Evolutionary conservation across 2,888 invertebrate species (phyloP).

Genomic region (Scrobipalpa costella): DNA sequence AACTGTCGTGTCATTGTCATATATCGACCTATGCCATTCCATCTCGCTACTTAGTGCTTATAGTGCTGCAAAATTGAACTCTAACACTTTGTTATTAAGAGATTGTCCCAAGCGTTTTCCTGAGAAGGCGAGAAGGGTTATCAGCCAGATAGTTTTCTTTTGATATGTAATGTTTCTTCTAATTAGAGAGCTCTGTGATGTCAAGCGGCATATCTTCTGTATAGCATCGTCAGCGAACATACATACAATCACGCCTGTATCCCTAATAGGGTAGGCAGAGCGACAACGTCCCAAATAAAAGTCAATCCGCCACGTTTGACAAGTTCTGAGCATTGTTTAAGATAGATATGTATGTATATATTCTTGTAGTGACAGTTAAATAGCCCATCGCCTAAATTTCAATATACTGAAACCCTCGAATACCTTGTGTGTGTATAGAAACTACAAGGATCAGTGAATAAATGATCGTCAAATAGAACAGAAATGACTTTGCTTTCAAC

Average conservation of each 20-base stretch:
- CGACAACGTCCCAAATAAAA: background rate
- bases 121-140: background rate
- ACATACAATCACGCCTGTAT: too few relatives aligned
- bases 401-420: too few relatives aligned
- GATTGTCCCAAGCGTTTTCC: background rate
- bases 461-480: too few relatives aligned
- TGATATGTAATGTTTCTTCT: conserved; percentile 9
- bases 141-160: background rate
- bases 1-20: conserved; percentile 51
- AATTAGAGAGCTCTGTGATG: background rate
- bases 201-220: background rate
- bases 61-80: background rate
- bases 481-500: too few relatives aligned
- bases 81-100: background rate
- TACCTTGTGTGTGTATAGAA: too few relatives aligned
- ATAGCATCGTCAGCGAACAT: background rate
- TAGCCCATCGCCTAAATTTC: too few relatives aligned
- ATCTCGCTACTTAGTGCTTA: background rate
- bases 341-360: too few relatives aligned
- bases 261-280: too few relatives aligned
- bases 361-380: too few relatives aligned
- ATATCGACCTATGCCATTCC: conserved; percentile 33
- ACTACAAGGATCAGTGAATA: too few relatives aligned
- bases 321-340: too few relatives aligned
- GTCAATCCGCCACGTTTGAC: background rate